Percentiles rank a stretch among this genome's conserved stretches.
These are phyloP conservation scores for Pardosa pseudoannulata DNA, from an alignment of 2,888 invertebrate species.

Conservation along the genomic window DNA sequence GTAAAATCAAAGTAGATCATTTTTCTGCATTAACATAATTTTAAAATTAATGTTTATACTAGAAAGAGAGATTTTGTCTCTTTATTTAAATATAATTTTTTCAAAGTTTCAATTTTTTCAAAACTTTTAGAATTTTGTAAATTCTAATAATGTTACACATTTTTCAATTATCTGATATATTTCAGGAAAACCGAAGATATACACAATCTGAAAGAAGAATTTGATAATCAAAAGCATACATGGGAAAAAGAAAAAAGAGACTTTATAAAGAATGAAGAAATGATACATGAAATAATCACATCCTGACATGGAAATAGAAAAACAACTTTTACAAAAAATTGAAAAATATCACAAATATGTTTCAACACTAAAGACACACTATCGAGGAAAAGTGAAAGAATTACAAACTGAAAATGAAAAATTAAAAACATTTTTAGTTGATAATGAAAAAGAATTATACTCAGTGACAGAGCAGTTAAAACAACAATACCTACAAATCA, in stretches of 20 bases:
- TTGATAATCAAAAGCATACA: not conserved
- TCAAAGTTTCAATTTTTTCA: no score
- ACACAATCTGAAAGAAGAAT: constrained; percentile 18
- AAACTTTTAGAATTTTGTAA: no score
- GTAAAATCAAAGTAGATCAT: no score
- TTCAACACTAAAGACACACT: constrained; percentile 8
- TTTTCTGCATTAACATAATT: no score
- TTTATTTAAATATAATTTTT: no score
- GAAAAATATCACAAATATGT: constrained; percentile 33
- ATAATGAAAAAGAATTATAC: constrained; percentile 35
- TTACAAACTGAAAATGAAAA: constrained; percentile 26
- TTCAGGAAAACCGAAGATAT: constrained; percentile 31
- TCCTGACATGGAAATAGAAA: constrained; percentile 18
- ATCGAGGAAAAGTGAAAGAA: not conserved
- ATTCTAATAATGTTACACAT: no score
- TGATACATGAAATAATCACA: constrained; percentile 12
- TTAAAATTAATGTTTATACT: no score
- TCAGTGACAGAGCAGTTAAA: constrained; percentile 7
- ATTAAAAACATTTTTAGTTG: constrained; percentile 9
- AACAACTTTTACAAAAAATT: constrained; percentile 34
- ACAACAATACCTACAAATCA: not conserved
- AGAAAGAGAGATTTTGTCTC: no score
- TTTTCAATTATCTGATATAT: no score
- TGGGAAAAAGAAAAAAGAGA: constrained; percentile 37
- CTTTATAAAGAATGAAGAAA: not conserved